Conservation (phyloP, 2,888 invertebrate genomes). For the Melinaea menophilus region DNA sequence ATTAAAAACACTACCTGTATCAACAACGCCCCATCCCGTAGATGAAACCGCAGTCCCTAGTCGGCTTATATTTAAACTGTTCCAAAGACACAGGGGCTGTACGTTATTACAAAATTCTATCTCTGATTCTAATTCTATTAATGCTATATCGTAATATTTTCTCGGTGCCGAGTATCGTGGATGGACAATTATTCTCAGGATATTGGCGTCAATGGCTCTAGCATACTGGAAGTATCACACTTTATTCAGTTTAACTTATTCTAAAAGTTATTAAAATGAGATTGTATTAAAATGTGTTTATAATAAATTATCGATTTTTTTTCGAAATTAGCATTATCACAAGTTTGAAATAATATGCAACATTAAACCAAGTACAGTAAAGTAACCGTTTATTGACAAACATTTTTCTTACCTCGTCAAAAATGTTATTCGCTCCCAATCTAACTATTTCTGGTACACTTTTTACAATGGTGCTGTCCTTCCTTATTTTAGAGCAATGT, state of each 20-base stretch:
- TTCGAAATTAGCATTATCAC: too few relatives aligned
- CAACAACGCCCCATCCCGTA: slow-evolving; percentile 1
- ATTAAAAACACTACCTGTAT: background rate
- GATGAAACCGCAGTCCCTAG: slow-evolving; percentile 30
- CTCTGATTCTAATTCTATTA: slow-evolving; percentile 44
- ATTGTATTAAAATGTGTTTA: background rate
- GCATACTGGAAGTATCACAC: background rate
- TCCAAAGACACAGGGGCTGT: slow-evolving; percentile 59
- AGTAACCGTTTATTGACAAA: too few relatives aligned
- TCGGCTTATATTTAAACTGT: slow-evolving; percentile 31
- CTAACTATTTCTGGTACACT: slow-evolving; percentile 49
- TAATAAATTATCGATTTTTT: too few relatives aligned
- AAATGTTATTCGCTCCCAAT: slow-evolving; percentile 48
- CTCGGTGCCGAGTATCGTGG: slow-evolving; percentile 49
- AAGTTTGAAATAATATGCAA: too few relatives aligned
- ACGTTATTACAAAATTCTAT: slow-evolving; percentile 42
- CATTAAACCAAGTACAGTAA: too few relatives aligned
- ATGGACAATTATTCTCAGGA: slow-evolving; percentile 45
- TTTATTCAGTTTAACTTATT: background rate
- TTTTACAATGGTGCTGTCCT: slow-evolving; percentile 40
- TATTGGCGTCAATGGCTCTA: slow-evolving; percentile 37
- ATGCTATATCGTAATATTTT: slow-evolving; percentile 56
- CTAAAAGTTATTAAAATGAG: background rate
- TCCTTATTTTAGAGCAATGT: slow-evolving; percentile 72
- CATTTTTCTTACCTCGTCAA: slow-evolving; percentile 11